phyloP scores from a whole-genome alignment of 2,888 invertebrate species.

The Cephalotes varians region DNA sequence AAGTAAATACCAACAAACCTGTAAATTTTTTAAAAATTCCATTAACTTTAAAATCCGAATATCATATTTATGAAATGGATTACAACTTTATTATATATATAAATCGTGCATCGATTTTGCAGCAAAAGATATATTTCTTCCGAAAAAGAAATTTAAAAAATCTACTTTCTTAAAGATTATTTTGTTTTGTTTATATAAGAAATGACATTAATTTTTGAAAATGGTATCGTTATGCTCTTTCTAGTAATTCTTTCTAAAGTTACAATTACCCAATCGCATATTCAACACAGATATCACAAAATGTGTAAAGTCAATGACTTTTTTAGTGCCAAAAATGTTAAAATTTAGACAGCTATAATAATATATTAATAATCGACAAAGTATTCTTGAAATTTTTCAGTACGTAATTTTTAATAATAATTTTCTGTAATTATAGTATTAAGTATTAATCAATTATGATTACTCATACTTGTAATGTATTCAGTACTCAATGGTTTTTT shows the following conservation, averaged over 20 bases:
- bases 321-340: not conserved
- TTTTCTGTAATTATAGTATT: not conserved
- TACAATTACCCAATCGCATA: not conserved
- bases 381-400: not conserved
- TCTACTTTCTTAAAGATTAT: not conserved
- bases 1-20: not conserved
- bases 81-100: not conserved
- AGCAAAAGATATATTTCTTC: not conserved
- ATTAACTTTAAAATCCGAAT: not conserved
- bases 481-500: not conserved
- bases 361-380: not conserved
- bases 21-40: not conserved
- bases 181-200: not conserved
- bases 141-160: conserved; percentile 6
- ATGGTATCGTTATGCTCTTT: not conserved
- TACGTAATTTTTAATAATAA: not conserved
- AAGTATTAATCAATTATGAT: not conserved
- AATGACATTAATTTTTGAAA: conserved; percentile 4
- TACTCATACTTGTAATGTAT: not conserved
- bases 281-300: not conserved
- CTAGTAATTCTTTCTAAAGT: not conserved
- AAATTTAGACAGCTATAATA: not conserved
- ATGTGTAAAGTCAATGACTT: not conserved
- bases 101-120: not conserved
- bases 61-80: not conserved